phyloP scores from a whole-genome alignment of 1,140 invertebrate genomes.

The Phortica variegata region DNA sequence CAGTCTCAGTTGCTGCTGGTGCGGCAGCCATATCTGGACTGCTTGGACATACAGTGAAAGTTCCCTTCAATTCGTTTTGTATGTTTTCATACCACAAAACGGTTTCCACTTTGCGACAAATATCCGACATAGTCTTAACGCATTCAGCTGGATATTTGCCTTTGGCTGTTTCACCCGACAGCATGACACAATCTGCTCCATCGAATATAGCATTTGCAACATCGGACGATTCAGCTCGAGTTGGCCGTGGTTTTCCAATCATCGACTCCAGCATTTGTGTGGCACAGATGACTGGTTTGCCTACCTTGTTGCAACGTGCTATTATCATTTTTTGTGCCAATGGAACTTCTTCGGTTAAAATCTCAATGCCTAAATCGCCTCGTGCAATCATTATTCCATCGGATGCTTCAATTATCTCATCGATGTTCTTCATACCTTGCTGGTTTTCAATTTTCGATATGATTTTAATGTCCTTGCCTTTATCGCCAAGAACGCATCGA shows the following conservation, averaged over 20 bases:
- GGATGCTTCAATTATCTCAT: conserved; percentile 86
- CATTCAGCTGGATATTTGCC: conserved; percentile 86
- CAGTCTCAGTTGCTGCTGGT: conserved; percentile 22
- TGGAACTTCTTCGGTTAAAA: conserved; percentile 96
- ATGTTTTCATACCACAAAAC: conserved; percentile 32
- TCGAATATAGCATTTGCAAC: conserved; percentile 97
- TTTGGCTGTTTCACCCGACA: conserved; percentile 97
- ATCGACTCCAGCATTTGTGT: conserved; percentile 98
- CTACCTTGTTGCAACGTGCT: conserved; percentile 83
- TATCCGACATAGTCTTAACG: conserved; percentile 26
- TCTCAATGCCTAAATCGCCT: conserved; percentile 95
- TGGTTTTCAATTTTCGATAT: conserved; percentile 98
- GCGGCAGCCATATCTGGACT: conserved; percentile 27
- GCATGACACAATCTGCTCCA: conserved; percentile 96
- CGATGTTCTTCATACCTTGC: conserved; percentile 90
- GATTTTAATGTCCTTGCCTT: conserved; percentile 89
- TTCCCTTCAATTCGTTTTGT: conserved; percentile 20
- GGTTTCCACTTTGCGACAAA: conserved; percentile 31
- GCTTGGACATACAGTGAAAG: neutral
- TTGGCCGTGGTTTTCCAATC: conserved; percentile 92
- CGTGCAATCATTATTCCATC: conserved; percentile 97
- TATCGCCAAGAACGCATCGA: conserved; percentile 79
- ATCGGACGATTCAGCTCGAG: conserved; percentile 91
- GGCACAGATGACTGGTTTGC: conserved; percentile 95
- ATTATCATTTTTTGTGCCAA: conserved; percentile 96